Evolutionary conservation across 2,888 invertebrate species (phyloP).

Genomic region (Diaprepes abbreviatus): DNA sequence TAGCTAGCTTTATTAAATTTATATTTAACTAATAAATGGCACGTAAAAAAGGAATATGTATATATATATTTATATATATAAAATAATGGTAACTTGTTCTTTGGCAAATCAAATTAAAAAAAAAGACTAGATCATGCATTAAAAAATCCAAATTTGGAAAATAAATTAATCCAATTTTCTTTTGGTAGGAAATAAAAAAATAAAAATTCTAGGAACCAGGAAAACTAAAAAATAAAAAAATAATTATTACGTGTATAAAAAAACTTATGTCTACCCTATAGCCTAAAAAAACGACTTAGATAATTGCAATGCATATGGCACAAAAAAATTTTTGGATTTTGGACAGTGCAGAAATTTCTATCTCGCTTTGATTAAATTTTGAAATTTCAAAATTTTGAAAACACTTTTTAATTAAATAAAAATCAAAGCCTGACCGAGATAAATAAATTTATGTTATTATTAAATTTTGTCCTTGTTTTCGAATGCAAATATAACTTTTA

Average conservation of each 20-base stretch:
- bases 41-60: not conserved
- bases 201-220: constrained; percentile 9
- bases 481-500: too few species aligned
- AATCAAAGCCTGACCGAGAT: too few species aligned
- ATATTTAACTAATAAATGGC: not conserved
- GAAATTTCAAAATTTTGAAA: too few species aligned
- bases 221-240: constrained; percentile 16
- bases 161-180: not conserved
- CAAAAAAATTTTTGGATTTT: too few species aligned
- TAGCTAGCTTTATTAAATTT: not conserved
- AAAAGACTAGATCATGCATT: constrained; percentile 12
- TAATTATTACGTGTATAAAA: constrained; percentile 14
- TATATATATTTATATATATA: too few species aligned
- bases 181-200: constrained; percentile 6
- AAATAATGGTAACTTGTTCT: not conserved
- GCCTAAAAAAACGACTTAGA: constrained; percentile 3
- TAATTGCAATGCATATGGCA: not conserved
- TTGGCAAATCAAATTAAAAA: not conserved
- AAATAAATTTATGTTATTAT: too few species aligned
- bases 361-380: too few species aligned
- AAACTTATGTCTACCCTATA: not conserved
- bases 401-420: too few species aligned
- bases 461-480: too few species aligned
- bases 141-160: constrained; percentile 8
- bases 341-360: too few species aligned